Evolutionary conservation across 2,113 vertebrate genomes (phyloP).

Genomic region (Mellivora capensis): DNA sequence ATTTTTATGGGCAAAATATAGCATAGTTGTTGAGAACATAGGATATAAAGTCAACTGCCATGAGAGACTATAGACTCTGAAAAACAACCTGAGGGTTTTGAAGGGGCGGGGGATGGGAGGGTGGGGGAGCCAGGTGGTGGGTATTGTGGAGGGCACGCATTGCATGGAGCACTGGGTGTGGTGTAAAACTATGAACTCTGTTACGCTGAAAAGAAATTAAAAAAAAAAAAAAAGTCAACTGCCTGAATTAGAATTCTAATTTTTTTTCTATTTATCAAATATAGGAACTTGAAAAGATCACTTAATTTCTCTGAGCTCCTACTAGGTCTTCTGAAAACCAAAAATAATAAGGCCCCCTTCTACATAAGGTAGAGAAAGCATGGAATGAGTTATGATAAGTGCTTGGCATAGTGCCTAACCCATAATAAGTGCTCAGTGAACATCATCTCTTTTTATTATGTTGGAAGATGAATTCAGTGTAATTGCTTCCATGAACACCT

Average conservation of each 20-base stretch:
- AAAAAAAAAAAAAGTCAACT: too few relatives aligned
- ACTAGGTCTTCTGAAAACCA: neutral
- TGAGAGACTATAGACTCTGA: too few relatives aligned
- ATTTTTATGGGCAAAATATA: too few relatives aligned
- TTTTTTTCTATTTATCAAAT: neutral
- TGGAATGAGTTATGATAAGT: neutral
- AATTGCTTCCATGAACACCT: slow-evolving; percentile 5
- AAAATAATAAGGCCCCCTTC: neutral
- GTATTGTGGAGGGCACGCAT: too few relatives aligned
- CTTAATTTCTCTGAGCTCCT: neutral
- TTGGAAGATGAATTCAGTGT: slow-evolving; percentile 26
- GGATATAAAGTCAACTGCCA: too few relatives aligned
- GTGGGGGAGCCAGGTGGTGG: too few relatives aligned
- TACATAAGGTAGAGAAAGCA: neutral
- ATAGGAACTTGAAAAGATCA: neutral
- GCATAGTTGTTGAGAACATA: too few relatives aligned
- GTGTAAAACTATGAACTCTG: too few relatives aligned
- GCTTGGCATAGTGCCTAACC: neutral
- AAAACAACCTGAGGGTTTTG: too few relatives aligned
- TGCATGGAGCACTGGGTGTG: too few relatives aligned
- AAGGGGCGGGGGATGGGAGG: too few relatives aligned
- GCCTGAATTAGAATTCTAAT: neutral
- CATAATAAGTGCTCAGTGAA: slow-evolving; percentile 26
- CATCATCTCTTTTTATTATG: neutral
- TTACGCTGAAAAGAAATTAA: too few relatives aligned